Base-by-base conservation (phyloP, 2,888 invertebrate species). In the Ecdyonurus torrentis region DNA sequence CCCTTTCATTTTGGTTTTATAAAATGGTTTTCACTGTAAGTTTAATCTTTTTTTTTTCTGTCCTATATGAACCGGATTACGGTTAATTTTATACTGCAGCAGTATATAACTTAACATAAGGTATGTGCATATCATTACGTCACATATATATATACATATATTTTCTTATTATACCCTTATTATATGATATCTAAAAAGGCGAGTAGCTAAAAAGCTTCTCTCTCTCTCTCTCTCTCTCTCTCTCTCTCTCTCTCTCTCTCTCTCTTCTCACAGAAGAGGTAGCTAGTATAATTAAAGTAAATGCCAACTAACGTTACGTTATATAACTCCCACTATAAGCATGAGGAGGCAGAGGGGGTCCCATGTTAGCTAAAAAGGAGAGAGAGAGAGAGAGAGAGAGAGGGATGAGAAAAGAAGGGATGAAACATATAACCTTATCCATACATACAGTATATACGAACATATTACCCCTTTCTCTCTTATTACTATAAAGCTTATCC, bases 221-320 rank as follows among this genome's bases (percentile, higher is more conserved):
- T 15, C 15, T 37, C 37, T 37, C 37, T 37, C 37, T 37, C 15
- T 15, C 15, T 15, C 15, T 5, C 37, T 10, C 15, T 5, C 37
- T 37, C 37, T 37, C 37, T 37, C 15, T 37, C 15, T 50, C 37
- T 18, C 19, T 58, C 20, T 15, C n/a, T 52, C 52, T n/a, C 52
- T 58, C 58, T 20, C 22, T 58, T n/a, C 58, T 10, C 18, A 15
- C 58, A n/a, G 58, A 24, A n/a, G 5, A 18, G 55, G 55, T 10
- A 55, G 55, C 7, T 55, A 55, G 55, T 55, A 55, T 55, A 55
- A 55, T 55, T 55, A 55, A 55, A 55, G 55, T 55, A 55, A 55
- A 55, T 55, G 55, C 55, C 55, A 55, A 22, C 55, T 55, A 55
- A 55, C 19, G n/a, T 55, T 7, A 7, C 37, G 5, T 37, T n/a